These are phyloP conservation scores for Cirrhinus molitorella DNA, from an alignment of 2,797 vertebrate species.

Conservation along the genomic window DNA sequence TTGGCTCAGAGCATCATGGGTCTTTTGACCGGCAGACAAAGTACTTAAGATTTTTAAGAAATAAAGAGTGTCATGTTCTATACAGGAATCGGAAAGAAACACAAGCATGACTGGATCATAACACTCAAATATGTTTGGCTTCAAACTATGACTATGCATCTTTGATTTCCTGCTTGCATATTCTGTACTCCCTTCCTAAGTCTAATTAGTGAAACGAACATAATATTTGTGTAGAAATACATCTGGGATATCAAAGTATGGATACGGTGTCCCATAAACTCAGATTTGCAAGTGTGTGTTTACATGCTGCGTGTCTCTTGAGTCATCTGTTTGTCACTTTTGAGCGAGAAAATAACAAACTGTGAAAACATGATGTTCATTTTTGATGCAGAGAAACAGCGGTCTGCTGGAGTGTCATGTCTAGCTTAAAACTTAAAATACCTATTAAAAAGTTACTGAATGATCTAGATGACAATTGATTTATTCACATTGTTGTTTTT, in stretches of 20 bases:
- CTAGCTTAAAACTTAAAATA: not conserved
- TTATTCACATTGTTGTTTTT: not conserved
- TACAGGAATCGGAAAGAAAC: constrained; percentile 9
- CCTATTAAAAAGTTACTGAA: not conserved
- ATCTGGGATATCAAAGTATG: constrained; percentile 53
- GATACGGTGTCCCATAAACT: constrained; percentile 34
- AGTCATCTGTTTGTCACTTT: constrained; percentile 44
- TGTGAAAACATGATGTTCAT: constrained; percentile 3
- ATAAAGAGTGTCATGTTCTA: constrained; percentile 19
- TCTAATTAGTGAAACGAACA: constrained; percentile 58
- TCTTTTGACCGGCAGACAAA: constrained; percentile 9
- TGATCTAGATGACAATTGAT: not conserved
- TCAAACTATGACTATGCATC: constrained; percentile 35
- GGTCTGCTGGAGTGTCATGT: not conserved
- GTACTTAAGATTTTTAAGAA: constrained; percentile 18
- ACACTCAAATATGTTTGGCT: constrained; percentile 23
- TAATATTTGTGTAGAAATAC: constrained; percentile 56
- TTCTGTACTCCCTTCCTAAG: constrained; percentile 20
- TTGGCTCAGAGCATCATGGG: constrained; percentile 59
- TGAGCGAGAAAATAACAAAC: constrained; percentile 47
- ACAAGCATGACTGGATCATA: not conserved
- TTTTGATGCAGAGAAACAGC: not conserved
- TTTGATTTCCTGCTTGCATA: constrained; percentile 31
- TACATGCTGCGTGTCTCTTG: constrained; percentile 1
- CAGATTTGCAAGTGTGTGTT: constrained; percentile 11